A percentile compares a stretch with the other conserved stretches of the same genome.
Conservation (phyloP, 2,888 invertebrate genomes). For the Ormyrus thymus region DNA sequence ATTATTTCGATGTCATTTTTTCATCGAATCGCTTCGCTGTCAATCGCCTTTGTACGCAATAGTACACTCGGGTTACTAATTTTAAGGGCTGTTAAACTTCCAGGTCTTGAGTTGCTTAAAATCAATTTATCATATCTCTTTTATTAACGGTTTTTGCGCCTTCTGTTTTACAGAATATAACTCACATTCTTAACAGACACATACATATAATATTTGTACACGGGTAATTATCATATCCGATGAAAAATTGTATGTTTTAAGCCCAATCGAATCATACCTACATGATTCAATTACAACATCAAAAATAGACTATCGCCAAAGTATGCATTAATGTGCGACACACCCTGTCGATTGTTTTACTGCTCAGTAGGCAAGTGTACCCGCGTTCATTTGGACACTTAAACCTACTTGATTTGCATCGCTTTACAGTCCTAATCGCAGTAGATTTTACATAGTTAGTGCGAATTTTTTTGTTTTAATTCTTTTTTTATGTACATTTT, state of each 20-base stretch:
- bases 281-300: slow-evolving; percentile 72
- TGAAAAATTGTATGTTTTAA: slow-evolving; percentile 66
- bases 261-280: slow-evolving; percentile 66
- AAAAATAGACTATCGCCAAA: slow-evolving; percentile 74
- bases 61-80: slow-evolving; percentile 53
- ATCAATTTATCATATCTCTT: slow-evolving; percentile 51
- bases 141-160: slow-evolving; percentile 48
- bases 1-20: slow-evolving; percentile 52
- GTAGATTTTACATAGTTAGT: slow-evolving; percentile 51
- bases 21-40: slow-evolving; percentile 54
- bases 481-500: slow-evolving; percentile 55
- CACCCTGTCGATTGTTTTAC: slow-evolving; percentile 67
- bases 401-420: slow-evolving; percentile 49
- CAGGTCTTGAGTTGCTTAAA: slow-evolving; percentile 55
- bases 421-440: slow-evolving; percentile 47
- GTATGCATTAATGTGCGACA: slow-evolving; percentile 67
- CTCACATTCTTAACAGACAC: slow-evolving; percentile 56
- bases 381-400: slow-evolving; percentile 42
- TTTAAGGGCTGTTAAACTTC: slow-evolving; percentile 55
- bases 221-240: slow-evolving; percentile 68
- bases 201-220: slow-evolving; percentile 58
- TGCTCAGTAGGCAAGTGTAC: slow-evolving; percentile 49
- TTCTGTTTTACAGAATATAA: slow-evolving; percentile 57
- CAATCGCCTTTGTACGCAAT: slow-evolving; percentile 54
- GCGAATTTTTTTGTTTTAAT: slow-evolving; percentile 40